Base-by-base conservation (phyloP, 2,888 invertebrate genomes). In the Therioaphis trifolii region DNA sequence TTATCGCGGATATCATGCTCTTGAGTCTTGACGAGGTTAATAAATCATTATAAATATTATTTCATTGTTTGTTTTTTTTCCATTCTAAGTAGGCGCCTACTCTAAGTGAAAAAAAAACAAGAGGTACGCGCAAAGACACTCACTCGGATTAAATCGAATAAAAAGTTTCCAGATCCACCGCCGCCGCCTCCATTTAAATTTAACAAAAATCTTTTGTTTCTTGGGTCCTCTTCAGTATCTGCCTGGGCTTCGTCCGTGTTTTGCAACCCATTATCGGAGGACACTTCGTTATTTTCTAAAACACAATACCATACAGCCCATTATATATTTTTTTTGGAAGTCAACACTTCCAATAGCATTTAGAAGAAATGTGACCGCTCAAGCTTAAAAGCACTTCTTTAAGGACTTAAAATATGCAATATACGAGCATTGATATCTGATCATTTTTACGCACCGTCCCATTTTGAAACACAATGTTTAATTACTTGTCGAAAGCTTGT, bases 111-210 rank as follows among this genome's bases (percentile, higher is more conserved):
- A n/a, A 35, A n/a, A 43, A 21, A 12, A 68, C 7, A 15, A 27
- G 29, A 49, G 2, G 15, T 0, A 71, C 21, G 5, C 21, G 5
- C 14, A 27, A 27, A 12, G 69, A 69, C 15, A 91, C 94, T 94
- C 91, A 96, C 95, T 92, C 95, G 92, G 89, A 96, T 94, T 88
- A 95, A 93, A 89, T 96, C 95, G 89, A 95, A 95, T 86, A 96
- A 91, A 91, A 96, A 95, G 90, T 95, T 96, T 85, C 95, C 95
- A 76, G 95, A 95, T 82, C 94, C 95, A 86, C 93, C 94, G 15
- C 27, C 94, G 12, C 89, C 89, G 85, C 89, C 21, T 85, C 91
- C 91, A 66, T 93, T 93, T 27, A 86, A 69, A 49, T 86, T 87
- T 88, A 93, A 93, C 88, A 93, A 90, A 89, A 92, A 94, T 91